Evolutionary conservation across 2,888 invertebrate species (phyloP).

Genomic region (Elegia similella): DNA sequence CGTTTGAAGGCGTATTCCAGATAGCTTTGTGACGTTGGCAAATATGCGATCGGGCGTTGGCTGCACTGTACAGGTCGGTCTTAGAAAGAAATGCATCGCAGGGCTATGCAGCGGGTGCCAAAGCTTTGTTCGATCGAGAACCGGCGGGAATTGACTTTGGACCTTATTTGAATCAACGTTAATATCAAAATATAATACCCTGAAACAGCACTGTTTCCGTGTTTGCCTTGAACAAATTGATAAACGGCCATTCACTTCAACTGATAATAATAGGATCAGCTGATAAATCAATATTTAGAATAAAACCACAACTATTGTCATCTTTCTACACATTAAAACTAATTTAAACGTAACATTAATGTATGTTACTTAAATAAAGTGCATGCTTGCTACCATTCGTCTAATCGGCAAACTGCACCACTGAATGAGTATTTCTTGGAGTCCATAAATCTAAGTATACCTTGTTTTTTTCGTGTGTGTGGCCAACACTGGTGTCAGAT

Average conservation of each 20-base stretch:
- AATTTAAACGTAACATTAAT: background rate
- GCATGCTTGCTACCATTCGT: background rate
- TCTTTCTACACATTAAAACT: background rate
- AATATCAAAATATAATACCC: conserved; percentile 35
- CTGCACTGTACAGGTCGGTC: conserved; percentile 40
- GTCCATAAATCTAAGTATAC: too few relatives aligned
- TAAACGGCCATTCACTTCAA: conserved; percentile 65
- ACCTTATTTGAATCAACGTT: conserved; percentile 43
- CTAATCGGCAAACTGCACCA: too few relatives aligned
- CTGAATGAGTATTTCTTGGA: too few relatives aligned
- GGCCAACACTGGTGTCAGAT: too few relatives aligned
- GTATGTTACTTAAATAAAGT: background rate
- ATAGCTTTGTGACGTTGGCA: conserved; percentile 67
- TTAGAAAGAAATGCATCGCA: conserved; percentile 52
- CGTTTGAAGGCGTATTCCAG: conserved; percentile 65
- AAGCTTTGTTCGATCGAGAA: conserved; percentile 21
- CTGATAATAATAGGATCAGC: conserved; percentile 20
- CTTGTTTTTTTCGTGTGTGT: too few relatives aligned
- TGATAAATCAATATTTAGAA: conserved; percentile 15
- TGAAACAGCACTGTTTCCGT: conserved; percentile 45
- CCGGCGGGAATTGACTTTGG: conserved; percentile 31
- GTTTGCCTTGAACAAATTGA: conserved; percentile 68
- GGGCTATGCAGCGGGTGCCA: conserved; percentile 36
- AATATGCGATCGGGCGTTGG: conserved; percentile 65
- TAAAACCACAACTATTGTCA: background rate